Conservation (phyloP, 2,888 invertebrate species). For the Cheilosia urbana region DNA sequence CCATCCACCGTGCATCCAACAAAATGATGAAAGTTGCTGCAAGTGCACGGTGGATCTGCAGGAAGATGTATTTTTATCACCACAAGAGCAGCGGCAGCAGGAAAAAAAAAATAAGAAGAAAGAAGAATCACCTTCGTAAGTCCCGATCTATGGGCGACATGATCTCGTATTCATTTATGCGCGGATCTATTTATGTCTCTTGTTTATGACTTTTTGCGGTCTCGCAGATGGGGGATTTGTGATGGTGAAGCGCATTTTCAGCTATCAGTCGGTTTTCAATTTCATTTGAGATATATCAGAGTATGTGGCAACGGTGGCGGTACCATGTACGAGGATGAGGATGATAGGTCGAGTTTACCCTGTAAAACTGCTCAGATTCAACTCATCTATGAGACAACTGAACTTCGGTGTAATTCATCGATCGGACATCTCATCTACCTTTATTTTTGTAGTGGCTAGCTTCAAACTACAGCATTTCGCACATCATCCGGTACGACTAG, state of each 20-base stretch:
- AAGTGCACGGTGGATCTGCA: constrained; percentile 35
- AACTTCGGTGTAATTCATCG: too few relatives aligned
- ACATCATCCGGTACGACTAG: too few relatives aligned
- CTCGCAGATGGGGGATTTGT: not conserved
- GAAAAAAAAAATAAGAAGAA: not conserved
- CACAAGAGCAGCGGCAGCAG: constrained; percentile 9
- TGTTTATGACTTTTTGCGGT: constrained; percentile 59
- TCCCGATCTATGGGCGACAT: constrained; percentile 43
- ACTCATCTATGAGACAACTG: too few relatives aligned
- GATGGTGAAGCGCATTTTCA: constrained; percentile 1
- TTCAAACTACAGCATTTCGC: too few relatives aligned
- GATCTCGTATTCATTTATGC: constrained; percentile 61
- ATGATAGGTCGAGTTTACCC: too few relatives aligned
- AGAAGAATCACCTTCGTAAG: constrained; percentile 23
- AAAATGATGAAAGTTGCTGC: constrained; percentile 57
- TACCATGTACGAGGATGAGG: too few relatives aligned
- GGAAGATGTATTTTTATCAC: constrained; percentile 48
- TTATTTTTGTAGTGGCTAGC: too few relatives aligned
- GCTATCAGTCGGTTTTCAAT: not conserved
- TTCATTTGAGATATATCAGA: too few relatives aligned
- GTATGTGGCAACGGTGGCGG: too few relatives aligned
- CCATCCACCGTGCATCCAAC: constrained; percentile 10
- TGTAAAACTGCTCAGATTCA: too few relatives aligned
- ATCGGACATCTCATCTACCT: too few relatives aligned
- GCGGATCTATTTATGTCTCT: constrained; percentile 55